Evolutionary conservation across 2,113 vertebrate species (phyloP), one percentile per base, ranked within the genome.

Genomic region (Bucco capensis): DNA sequence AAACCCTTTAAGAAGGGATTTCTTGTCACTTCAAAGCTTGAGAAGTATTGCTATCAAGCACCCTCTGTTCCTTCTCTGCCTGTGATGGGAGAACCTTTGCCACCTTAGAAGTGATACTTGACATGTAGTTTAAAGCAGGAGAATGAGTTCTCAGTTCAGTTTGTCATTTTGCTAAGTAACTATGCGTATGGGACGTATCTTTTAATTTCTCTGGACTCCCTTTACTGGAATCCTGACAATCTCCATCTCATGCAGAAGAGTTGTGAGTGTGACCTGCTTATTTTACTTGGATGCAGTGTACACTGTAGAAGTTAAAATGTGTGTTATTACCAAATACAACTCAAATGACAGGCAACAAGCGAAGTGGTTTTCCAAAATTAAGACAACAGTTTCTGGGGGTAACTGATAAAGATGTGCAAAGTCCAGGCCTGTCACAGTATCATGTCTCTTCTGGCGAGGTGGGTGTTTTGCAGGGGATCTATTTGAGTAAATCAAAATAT

Each of bases 401-500:
- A 51, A 71, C 37, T 54, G 50, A 76, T 47, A 35, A 82, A 79
- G 67, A 76, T 46, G 42, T 80, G 60, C 12, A 37, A 10, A 56
- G 22, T 57, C 47, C 69, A 61, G 83, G 58, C 75, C 67, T 77
- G 17, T 37, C 1, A 4, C 30, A 64, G 51, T 42, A n/a, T 73
- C 42, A 2, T 35, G 35, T 70, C 38, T 80, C 24, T 73, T 77
- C 35, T 47, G 60, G 24, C 66, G 64, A 77, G 53, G 53, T 80
- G 69, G 54, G 85, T 83, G 72, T 92, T 95, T 72, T 85, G 15
- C 19, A 77, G 64, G 51, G 64, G 44, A 88, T 69, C 35, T 74
- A 13, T 91, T 22, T 71, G 69, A 91, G 76, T 72, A 80, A 76
- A 94, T 92, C 50, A 89, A 74, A 93, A 93, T 70, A 71, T 62